Base-by-base conservation (phyloP, 2,797 vertebrate species). In the Onychomys leucogaster region DNA sequence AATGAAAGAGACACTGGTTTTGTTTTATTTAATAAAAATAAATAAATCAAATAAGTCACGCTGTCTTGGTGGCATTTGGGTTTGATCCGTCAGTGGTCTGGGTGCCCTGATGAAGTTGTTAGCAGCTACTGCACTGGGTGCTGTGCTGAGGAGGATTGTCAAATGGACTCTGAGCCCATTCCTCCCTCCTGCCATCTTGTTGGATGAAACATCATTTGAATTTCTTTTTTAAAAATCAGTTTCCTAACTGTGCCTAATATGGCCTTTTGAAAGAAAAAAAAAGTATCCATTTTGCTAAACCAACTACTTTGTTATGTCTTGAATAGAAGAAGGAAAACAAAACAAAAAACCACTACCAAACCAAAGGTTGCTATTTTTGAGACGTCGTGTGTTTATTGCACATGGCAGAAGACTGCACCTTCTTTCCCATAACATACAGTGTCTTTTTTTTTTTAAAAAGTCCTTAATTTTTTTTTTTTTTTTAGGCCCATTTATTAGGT, bases 281-380 rank as follows among this genome's bases (percentile, higher is more conserved):
- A 52, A 98, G 97, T 94, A 97, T 91, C 98, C 98, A 96, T 98
- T 98, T 98, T 98, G 97, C 98, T 97, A n/a, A n/a, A 98, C 98
- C 98, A 98, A 98, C 96, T 98, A 97, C 97, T 98, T 98, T 97
- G 97, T 93, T 93, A 97, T 98, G 98, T 98, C 97, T 98, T 98
- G 97, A 98, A 98, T 98, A 98, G 98, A 98, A 98, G 97, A 98
- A 98, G 19, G 32, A 85, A 84, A 65, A 84, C 5, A 96, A 97
- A 98, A 95, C 49, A 98, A 7, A 73, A 71, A 87, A 57, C 69
- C 98, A 98, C 98, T 98, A 98, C 98, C 98, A 98, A 98, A 98
- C 99, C 98, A 99, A 99, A 99, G 99, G 98, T 98, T 98, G 97
- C 98, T 98, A 95, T 97, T 98, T 98, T 98, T 97, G 95, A 98